These are phyloP conservation scores for Coelopa pilipes DNA, from an alignment of 2,888 invertebrate genomes.

Conservation along the genomic window DNA sequence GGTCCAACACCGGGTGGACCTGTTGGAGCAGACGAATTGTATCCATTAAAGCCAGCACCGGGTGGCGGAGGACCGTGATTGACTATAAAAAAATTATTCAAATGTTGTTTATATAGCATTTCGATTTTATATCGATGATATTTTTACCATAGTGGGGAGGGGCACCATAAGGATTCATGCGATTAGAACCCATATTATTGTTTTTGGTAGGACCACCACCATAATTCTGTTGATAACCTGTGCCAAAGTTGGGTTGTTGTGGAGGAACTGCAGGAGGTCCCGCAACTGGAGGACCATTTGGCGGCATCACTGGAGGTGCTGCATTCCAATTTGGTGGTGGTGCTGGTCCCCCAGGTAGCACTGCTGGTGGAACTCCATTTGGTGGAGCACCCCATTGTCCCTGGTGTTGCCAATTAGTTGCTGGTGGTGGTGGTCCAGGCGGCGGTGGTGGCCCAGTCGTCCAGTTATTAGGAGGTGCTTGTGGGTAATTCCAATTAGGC, in stretches of 20 bases:
- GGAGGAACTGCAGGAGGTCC: constrained; percentile 42
- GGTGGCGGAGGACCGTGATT: constrained; percentile 49
- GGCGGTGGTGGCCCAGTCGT: constrained; percentile 51
- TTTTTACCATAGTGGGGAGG: constrained; percentile 52
- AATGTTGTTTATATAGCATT: no score
- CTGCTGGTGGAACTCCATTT: not conserved
- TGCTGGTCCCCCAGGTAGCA: constrained; percentile 29
- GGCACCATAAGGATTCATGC: constrained; percentile 73
- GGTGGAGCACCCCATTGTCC: constrained; percentile 47
- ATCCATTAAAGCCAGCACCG: constrained; percentile 50
- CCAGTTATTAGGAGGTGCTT: constrained; percentile 40
- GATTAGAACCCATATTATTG: constrained; percentile 73
- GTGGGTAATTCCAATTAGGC: constrained; percentile 59
- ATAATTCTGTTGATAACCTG: constrained; percentile 83
- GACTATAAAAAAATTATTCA: constrained; percentile 41
- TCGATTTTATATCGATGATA: not conserved
- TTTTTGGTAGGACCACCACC: constrained; percentile 85
- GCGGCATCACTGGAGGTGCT: constrained; percentile 48
- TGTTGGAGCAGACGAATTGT: constrained; percentile 45
- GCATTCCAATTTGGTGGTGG: constrained; percentile 51
- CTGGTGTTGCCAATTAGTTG: constrained; percentile 44
- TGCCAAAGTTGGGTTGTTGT: constrained; percentile 67
- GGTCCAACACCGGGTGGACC: constrained; percentile 18
- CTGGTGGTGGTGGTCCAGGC: constrained; percentile 46
- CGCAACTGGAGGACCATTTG: constrained; percentile 37